Base-by-base conservation (phyloP, 2,888 invertebrate species). In the Agriopis marginaria region DNA sequence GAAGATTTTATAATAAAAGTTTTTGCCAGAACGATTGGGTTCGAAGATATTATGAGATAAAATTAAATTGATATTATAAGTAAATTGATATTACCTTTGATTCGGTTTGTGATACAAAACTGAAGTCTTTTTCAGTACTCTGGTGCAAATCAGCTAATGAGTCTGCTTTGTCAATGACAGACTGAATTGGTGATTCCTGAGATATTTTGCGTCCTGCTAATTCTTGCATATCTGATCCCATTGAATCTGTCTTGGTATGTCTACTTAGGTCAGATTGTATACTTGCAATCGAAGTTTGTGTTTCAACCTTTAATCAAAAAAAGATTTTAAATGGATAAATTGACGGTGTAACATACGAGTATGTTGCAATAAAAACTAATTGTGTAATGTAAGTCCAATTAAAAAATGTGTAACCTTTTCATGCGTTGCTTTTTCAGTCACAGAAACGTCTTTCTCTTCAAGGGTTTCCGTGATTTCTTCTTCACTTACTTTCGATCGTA, bases 81-180 rank as follows among this genome's bases (percentile, higher is more conserved):
- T 23, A 23, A 23, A n/a, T n/a, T n/a, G n/a, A n/a, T n/a, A n/a
- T 23, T 61, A 93, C 94, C 89, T 93, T 94, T 14, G 94, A 94
- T 80, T 94, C 94, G 63, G 94, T 93, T 81, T 94, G 94, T 6
- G 94, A 94, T 47, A 94, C 81, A 78, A 91, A 93, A 79, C 94
- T 94, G 71, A 90, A 88, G 67, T 94, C 94, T 81, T 87, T 91
- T 75, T 94, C 94, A 53, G 93, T 94, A 73, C 92, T 93, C 74
- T 93, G 94, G 71, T 90, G 94, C 76, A 94, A 82, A 68, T 94
- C 94, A 70, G 89, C 91, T 14, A 93, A 82, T 6, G 94, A 94
- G 79, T 94, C 94, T 6, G 89, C 85, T 78, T 92, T 93, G 65
- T 93, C 94, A 71, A 86, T 85, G n/a, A 80, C 86, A 42, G 93